A percentile compares a stretch with the other conserved stretches of the same genome.
These are phyloP conservation scores for Xiphophorus birchmanni DNA, from an alignment of 2,797 vertebrate species.

Conservation along the genomic window DNA sequence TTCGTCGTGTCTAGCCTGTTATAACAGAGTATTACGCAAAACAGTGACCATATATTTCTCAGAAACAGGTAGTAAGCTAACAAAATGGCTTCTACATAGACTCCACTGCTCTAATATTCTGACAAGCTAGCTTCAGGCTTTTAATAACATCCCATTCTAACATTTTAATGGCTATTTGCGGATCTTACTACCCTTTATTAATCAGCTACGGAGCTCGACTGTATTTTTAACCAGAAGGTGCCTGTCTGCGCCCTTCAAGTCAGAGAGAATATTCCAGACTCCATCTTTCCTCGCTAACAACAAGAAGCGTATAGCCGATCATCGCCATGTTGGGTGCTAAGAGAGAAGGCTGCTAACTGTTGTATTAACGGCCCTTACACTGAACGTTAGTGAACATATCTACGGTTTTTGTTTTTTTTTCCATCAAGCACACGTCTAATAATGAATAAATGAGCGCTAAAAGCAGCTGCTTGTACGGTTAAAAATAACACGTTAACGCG, in stretches of 20 bases:
- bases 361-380: neutral
- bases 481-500: neutral
- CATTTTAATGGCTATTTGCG: accelerated
- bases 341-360: conserved; percentile 16
- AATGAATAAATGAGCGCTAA: neutral
- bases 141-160: neutral
- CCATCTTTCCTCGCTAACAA: conserved; percentile 79
- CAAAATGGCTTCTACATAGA: conserved; percentile 63
- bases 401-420: neutral
- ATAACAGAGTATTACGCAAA: neutral
- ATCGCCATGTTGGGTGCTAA: conserved; percentile 71
- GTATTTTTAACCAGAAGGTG: neutral
- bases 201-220: accelerated
- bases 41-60: neutral
- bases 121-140: conserved; percentile 10
- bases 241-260: conserved; percentile 7
- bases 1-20: accelerated
- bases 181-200: accelerated
- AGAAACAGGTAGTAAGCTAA: conserved; percentile 35
- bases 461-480: neutral
- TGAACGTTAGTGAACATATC: neutral
- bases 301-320: conserved; percentile 56
- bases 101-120: conserved; percentile 10
- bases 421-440: accelerated
- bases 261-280: conserved; percentile 69